Base-by-base conservation (phyloP, 2,888 invertebrate genomes). In the Physocephala rufipes region DNA sequence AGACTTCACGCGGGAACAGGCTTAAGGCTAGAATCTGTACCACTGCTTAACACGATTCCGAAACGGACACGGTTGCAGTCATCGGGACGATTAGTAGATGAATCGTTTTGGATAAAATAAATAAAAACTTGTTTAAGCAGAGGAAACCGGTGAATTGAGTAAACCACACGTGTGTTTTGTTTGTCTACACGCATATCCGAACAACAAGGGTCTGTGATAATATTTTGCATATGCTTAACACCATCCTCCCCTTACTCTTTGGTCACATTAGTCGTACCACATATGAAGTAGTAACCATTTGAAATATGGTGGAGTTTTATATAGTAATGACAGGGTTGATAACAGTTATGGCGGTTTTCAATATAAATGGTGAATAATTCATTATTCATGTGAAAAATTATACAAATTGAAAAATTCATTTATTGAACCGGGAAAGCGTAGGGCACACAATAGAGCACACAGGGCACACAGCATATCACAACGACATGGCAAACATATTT, bases 131-230 rank as follows among this genome's bases (percentile, higher is more conserved):
- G 16, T 13, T 21, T 53, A 30, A 53, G 66, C 51, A 21, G n/a
- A 53, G 66, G 21, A 36, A 66, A 66, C 53, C 66, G 66, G 21
- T 7, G 51, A 53, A 66, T 66, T 55, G 51, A 47, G 16, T 2
- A n/a, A 49, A 51, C 51, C 65, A 65, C 65, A 65, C 65, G 65
- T 65, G 51, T 51, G 65, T 28, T 53, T 12, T 62, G 45, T 16
- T 43, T 36, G 36, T 36, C 5, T 36, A 9, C 9, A 4, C 9
- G 9, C 36, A 36, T 36, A 36, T 36, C 5, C n/a, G 16, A 2
- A 51, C 12, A 16, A 51, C 5, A 12, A 51, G 21, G 21, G 12
- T 12, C 49, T 15, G 49, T 9, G 36, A 9, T 36, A 4, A 36
- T 9, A 36, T 36, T 7, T 36, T 36, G 36, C 36, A 7, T 4